Conservation (phyloP, 2,888 invertebrate species). For the Leucozona laternaria region DNA sequence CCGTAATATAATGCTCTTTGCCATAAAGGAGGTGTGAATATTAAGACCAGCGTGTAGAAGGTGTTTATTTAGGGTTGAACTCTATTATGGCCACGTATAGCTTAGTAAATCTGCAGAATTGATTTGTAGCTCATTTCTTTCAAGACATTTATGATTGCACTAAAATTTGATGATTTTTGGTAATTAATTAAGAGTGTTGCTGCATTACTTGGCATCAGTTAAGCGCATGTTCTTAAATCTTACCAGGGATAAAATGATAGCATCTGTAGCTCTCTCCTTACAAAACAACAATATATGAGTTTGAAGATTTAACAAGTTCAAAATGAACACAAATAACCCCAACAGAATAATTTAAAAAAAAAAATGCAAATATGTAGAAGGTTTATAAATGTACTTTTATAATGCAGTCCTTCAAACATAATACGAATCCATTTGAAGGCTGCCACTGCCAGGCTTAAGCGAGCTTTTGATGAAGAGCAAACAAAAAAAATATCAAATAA, state of each 20-base stretch:
- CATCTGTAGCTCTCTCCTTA: not conserved
- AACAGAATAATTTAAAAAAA: not conserved
- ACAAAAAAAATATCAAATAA: slow-evolving; percentile 2
- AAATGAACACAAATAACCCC: not conserved
- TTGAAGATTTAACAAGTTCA: not conserved
- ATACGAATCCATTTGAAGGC: slow-evolving; percentile 37
- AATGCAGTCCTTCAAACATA: slow-evolving; percentile 23
- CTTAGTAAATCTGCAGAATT: slow-evolving; percentile 34
- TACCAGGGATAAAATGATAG: not conserved
- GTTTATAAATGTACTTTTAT: not conserved
- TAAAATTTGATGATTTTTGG: no score
- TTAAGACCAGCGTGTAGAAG: not conserved
- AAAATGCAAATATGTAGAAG: not conserved
- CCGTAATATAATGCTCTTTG: not conserved
- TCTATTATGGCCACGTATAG: not conserved
- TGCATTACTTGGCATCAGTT: not conserved
- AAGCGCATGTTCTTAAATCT: not conserved
- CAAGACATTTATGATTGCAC: no score
- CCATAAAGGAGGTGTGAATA: slow-evolving; percentile 11
- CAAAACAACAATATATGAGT: not conserved
- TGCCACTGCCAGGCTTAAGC: slow-evolving; percentile 19
- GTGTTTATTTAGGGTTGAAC: slow-evolving; percentile 35
- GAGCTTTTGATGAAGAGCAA: not conserved
- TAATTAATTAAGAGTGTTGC: no score
- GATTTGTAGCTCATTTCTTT: slow-evolving; percentile 44